A percentile compares a stretch with the other conserved stretches of the same genome.
Evolutionary conservation across 2,888 invertebrate genomes (phyloP).

Genomic region (Eristalinus aeneus): DNA sequence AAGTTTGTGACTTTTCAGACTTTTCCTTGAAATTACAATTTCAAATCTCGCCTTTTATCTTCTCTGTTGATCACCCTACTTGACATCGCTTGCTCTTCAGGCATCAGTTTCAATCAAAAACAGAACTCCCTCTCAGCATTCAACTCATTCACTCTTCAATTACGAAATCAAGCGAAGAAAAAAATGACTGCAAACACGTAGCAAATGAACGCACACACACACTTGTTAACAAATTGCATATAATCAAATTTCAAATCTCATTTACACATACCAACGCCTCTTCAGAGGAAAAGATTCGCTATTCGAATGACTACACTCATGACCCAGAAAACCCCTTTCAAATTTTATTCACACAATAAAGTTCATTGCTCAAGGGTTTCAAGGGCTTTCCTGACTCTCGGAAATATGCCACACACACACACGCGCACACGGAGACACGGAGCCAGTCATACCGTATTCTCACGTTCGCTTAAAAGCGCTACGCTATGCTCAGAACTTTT

Average conservation of each 20-base stretch:
- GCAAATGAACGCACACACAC: background rate
- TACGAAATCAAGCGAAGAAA: too few species aligned
- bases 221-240: slow-evolving; percentile 46
- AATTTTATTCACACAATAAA: slow-evolving; percentile 71
- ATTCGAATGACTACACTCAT: slow-evolving; percentile 43
- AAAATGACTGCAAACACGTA: background rate
- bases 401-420: background rate
- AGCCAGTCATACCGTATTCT: background rate
- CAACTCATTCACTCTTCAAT: background rate
- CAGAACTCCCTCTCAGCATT: background rate
- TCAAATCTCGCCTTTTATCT: too few species aligned
- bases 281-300: slow-evolving; percentile 37
- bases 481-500: slow-evolving; percentile 19
- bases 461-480: slow-evolving; percentile 1
- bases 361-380: slow-evolving; percentile 77
- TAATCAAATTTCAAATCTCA: slow-evolving; percentile 64
- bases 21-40: too few species aligned
- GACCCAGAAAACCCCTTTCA: slow-evolving; percentile 72
- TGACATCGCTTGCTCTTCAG: background rate
- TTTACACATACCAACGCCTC: slow-evolving; percentile 38
- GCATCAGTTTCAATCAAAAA: background rate
- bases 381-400: slow-evolving; percentile 45
- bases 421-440: too few species aligned
- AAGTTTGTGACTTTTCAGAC: too few species aligned
- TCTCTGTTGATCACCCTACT: background rate